Base-by-base conservation (phyloP, 1,140 invertebrate species). In the Aphelinus certus region DNA sequence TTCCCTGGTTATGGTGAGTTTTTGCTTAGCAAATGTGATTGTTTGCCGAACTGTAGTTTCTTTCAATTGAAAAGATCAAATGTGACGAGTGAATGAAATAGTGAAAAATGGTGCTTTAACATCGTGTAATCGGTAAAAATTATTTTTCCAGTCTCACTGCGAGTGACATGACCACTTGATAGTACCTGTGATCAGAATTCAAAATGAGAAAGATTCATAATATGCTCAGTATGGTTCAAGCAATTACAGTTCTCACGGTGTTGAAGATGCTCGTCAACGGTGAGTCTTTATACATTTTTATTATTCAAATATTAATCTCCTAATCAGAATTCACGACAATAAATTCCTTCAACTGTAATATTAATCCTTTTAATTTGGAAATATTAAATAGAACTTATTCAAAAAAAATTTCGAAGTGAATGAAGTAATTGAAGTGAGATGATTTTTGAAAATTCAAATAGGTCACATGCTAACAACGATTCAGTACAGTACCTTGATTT, bases 191-290 rank as follows among this genome's bases (percentile, higher is more conserved):
- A 69, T 73, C 78, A 73, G 79, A 81, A 79, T 86, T 85, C 89
- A 92, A 90, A 88, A 92, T 91, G 91, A 89, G 84, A 89, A 90
- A 85, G 83, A 88, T 86, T 83, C 86, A 86, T 81, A 88, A 88
- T 82, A 83, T 91, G 84, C 89, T 90, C 85, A 91, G 85, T 80
- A 94, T 95, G 91, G 93, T 95, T 89, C 93, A 94, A 90, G 92
- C 93, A 86, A 94, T 95, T 82, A 94, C 93, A 83, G 92, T 95
- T 81, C 90, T 95, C 76, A 94, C 94, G 79, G 93, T 94, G 85
- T 89, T 95, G 77, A 93, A 93, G 82, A 94, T 95, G 92, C 87
- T 93, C 78, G 92, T 93, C 70, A 94, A 95, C 86, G 94, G 94
- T 95, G 89, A 89, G 88, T 87, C 2, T 55, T 53, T 53, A 6